A percentile compares a stretch with the other conserved stretches of the same genome.
Evolutionary conservation across 1,140 invertebrate genomes (phyloP).

Genomic region (Ceratina australensis): DNA sequence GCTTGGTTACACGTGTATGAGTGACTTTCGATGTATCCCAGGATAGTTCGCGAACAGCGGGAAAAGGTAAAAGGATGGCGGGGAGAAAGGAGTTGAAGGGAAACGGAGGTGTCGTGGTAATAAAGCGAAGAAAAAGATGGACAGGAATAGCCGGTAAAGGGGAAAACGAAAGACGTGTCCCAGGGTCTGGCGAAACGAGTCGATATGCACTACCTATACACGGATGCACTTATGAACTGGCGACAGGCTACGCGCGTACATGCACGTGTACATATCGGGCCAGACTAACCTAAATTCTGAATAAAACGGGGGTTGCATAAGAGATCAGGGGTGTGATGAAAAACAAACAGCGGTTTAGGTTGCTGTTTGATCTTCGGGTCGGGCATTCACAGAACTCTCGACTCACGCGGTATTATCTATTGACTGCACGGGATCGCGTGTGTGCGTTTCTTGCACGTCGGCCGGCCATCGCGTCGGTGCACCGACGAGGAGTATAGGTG

Average conservation of each 20-base stretch:
- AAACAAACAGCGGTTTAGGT: constrained; percentile 80
- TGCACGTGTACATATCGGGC: constrained; percentile 63
- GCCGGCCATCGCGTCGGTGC: constrained; percentile 30
- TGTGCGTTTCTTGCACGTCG: constrained; percentile 41
- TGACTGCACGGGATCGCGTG: constrained; percentile 67
- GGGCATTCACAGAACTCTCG: constrained; percentile 76
- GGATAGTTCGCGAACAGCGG: constrained; percentile 10
- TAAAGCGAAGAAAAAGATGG: background rate
- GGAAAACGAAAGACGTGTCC: constrained; percentile 34
- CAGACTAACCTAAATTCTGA: constrained; percentile 78
- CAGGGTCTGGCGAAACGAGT: constrained; percentile 40
- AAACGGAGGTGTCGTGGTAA: too few relatives aligned
- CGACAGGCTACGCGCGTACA: constrained; percentile 9
- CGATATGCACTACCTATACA: constrained; percentile 51
- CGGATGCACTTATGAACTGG: constrained; percentile 7
- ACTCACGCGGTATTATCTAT: constrained; percentile 71
- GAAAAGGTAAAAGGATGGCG: constrained; percentile 23
- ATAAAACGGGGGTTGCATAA: constrained; percentile 79
- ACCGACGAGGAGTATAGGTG: constrained; percentile 26
- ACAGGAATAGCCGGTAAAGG: background rate
- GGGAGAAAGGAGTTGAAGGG: background rate
- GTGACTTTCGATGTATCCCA: constrained; percentile 55
- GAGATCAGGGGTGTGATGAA: constrained; percentile 79
- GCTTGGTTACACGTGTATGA: constrained; percentile 34
- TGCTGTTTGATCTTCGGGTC: constrained; percentile 79